phyloP scores from a whole-genome alignment of 2,797 vertebrate genomes.

The Vireo griseus region DNA sequence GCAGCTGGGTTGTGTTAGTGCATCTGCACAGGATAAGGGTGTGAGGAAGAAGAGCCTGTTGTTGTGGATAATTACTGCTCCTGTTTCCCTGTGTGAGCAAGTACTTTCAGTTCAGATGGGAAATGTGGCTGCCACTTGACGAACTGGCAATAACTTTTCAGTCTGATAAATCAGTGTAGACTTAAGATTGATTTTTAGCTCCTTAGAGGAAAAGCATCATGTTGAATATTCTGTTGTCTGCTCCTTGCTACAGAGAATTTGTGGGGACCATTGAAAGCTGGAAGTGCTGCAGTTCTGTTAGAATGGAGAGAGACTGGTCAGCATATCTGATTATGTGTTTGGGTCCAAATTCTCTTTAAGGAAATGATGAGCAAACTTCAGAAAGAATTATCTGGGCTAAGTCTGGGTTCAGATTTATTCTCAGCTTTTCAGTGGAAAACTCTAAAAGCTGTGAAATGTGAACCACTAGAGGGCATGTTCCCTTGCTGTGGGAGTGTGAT shows the following conservation, averaged over 20 bases:
- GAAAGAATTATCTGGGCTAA: not conserved
- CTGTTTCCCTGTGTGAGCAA: not conserved
- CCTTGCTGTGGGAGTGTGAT: not conserved
- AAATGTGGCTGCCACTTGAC: not conserved
- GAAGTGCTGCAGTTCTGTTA: not conserved
- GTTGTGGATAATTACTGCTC: not conserved
- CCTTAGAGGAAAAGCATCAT: not conserved
- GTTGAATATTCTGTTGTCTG: not conserved
- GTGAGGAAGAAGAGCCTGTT: not conserved
- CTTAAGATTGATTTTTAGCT: slow-evolving; percentile 9
- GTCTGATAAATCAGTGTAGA: not conserved
- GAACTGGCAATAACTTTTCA: not conserved
- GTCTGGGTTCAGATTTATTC: not conserved
- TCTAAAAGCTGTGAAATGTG: not conserved
- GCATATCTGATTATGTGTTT: not conserved
- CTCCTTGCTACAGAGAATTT: not conserved
- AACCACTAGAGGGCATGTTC: slow-evolving; percentile 11
- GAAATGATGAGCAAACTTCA: not conserved
- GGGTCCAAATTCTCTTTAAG: not conserved
- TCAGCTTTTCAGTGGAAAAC: not conserved
- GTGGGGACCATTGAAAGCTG: not conserved
- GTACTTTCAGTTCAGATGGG: not conserved
- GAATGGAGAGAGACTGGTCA: not conserved
- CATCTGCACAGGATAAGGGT: not conserved
- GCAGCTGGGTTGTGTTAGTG: not conserved